Evolutionary conservation across 2,888 invertebrate genomes (phyloP).

Genomic region (Amaurobius ferox): DNA sequence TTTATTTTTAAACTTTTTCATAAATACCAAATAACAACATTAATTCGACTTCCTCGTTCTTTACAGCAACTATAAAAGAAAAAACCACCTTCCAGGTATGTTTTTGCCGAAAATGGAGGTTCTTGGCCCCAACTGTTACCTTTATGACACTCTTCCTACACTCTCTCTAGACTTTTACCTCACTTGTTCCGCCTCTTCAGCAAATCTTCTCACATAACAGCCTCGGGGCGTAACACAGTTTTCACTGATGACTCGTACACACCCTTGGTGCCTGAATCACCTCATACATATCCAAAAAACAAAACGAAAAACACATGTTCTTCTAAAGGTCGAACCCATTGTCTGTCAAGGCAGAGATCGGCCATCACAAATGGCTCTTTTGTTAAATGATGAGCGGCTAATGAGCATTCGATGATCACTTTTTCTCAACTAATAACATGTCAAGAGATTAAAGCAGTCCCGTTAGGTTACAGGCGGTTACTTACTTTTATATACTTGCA

Average conservation of each 20-base stretch:
- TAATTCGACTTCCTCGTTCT: too few relatives aligned
- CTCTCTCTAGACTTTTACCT: neutral
- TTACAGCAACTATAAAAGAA: too few relatives aligned
- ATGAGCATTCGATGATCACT: constrained; percentile 2
- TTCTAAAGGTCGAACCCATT: constrained; percentile 11
- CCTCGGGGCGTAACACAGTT: constrained; percentile 16
- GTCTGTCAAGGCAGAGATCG: neutral
- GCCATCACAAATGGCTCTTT: neutral
- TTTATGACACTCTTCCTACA: constrained; percentile 13
- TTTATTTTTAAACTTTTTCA: too few relatives aligned
- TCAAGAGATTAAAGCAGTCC: neutral
- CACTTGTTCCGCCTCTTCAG: neutral
- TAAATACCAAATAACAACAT: too few relatives aligned
- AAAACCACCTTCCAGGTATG: too few relatives aligned
- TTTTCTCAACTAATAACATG: neutral
- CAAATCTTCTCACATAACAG: neutral
- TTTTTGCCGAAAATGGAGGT: too few relatives aligned
- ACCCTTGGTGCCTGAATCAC: neutral
- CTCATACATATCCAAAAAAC: neutral
- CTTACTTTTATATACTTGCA: too few relatives aligned
- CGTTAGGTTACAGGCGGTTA: neutral
- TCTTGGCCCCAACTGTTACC: neutral
- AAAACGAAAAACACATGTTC: neutral
- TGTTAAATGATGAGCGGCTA: neutral
- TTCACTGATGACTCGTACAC: constrained; percentile 9